Evolutionary conservation across 2,888 invertebrate species (phyloP).

Genomic region (Lathronympha strigana): DNA sequence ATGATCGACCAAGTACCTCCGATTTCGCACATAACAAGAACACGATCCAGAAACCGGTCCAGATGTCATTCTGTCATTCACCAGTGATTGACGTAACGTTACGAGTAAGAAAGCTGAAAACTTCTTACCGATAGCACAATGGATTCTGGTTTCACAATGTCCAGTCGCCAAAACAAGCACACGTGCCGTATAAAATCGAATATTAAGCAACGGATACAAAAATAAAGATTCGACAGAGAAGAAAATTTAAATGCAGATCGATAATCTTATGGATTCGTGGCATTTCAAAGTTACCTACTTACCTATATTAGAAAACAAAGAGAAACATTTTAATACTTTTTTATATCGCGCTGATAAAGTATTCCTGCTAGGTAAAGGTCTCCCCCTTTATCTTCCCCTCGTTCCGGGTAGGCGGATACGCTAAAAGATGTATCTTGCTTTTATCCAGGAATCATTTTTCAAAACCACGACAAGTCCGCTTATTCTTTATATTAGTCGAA

Average conservation of each 20-base stretch:
- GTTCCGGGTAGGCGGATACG: too few species aligned
- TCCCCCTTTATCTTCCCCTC: too few species aligned
- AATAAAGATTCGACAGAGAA: conserved; percentile 47
- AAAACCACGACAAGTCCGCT: too few species aligned
- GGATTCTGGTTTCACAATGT: conserved; percentile 51
- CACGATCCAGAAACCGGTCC: conserved; percentile 54
- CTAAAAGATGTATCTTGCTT: too few species aligned
- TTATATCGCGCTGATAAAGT: too few species aligned
- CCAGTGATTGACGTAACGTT: conserved; percentile 56
- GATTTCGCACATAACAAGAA: conserved; percentile 39
- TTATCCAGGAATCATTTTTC: too few species aligned
- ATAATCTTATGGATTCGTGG: neutral
- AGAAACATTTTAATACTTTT: too few species aligned
- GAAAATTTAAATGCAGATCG: conserved; percentile 23
- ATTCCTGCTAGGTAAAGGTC: too few species aligned
- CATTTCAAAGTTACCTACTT: too few species aligned
- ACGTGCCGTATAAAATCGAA: conserved; percentile 44
- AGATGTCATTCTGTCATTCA: conserved; percentile 56
- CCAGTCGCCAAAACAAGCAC: conserved; percentile 51
- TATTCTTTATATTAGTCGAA: too few species aligned
- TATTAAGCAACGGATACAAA: conserved; percentile 50
- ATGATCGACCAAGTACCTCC: neutral
- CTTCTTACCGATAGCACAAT: conserved; percentile 54
- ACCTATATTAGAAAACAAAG: too few species aligned
- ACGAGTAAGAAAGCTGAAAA: conserved; percentile 42